phyloP scores from a whole-genome alignment of 2,888 invertebrate genomes.

The Reticulitermes lucifugus region DNA sequence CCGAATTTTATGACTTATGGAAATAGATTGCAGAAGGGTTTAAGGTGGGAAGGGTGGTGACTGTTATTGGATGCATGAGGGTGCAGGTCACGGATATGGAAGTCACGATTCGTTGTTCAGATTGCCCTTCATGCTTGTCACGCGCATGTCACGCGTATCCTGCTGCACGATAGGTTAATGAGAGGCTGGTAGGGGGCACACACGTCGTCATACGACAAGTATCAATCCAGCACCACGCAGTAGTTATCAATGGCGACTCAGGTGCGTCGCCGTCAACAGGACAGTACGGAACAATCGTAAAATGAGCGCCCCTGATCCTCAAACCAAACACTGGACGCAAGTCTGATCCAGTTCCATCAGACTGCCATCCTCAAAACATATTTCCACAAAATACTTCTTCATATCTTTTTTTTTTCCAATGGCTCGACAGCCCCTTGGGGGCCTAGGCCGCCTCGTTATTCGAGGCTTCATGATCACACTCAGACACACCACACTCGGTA shows the following conservation, averaged over 20 bases:
- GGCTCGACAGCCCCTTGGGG: too few relatives aligned
- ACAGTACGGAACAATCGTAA: too few relatives aligned
- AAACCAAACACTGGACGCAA: too few relatives aligned
- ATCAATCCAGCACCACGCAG: not conserved
- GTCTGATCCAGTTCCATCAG: too few relatives aligned
- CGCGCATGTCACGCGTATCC: conserved; percentile 26
- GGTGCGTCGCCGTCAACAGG: not conserved
- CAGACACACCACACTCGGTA: too few relatives aligned
- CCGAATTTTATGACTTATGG: not conserved
- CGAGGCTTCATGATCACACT: too few relatives aligned
- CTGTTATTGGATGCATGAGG: conserved; percentile 33
- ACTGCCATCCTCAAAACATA: too few relatives aligned
- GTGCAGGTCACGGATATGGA: conserved; percentile 33
- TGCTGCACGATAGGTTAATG: conserved; percentile 24
- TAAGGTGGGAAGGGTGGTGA: not conserved
- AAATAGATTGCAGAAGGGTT: not conserved
- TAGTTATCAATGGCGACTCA: not conserved
- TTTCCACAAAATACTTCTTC: too few relatives aligned
- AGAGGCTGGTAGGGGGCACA: not conserved
- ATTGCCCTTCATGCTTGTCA: not conserved
- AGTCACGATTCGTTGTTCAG: conserved; percentile 14
- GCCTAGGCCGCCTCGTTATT: too few relatives aligned
- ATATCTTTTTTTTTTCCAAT: too few relatives aligned
- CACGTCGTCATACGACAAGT: not conserved
- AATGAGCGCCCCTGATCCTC: too few relatives aligned